These are phyloP conservation scores for Marcusenius ussheri DNA, from an alignment of 2,113 vertebrate genomes.

Conservation along the genomic window DNA sequence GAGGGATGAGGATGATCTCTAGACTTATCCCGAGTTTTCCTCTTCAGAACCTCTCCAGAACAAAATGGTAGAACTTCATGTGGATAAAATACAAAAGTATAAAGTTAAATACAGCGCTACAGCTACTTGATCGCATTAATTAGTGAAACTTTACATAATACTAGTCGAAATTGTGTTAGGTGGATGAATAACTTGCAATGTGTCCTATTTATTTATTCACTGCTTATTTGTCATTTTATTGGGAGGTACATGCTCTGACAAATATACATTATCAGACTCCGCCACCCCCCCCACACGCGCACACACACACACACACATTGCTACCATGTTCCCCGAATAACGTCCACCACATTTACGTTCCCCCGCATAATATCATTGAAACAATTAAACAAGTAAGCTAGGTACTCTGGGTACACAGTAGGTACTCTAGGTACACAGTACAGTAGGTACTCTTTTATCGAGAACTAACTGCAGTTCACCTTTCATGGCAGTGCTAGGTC, in stretches of 20 bases:
- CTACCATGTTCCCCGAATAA: neutral
- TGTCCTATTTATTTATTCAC: neutral
- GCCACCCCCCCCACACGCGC: too few species aligned
- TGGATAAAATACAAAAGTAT: neutral
- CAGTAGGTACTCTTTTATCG: neutral
- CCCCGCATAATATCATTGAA: neutral
- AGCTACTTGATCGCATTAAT: neutral
- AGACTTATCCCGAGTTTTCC: neutral
- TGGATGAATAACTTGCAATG: neutral
- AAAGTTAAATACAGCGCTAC: neutral
- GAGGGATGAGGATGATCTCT: neutral
- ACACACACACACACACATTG: neutral
- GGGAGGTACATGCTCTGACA: neutral
- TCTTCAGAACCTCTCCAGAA: neutral
- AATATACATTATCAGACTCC: neutral
- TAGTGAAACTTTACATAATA: neutral
- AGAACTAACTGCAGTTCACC: neutral
- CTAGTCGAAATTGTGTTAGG: neutral
- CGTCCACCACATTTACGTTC: neutral
- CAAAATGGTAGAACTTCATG: neutral
- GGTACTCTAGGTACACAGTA: too few species aligned
- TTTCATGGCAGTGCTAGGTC: neutral
- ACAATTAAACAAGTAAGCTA: neutral
- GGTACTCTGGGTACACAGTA: neutral
- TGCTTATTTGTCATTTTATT: neutral